Conservation (phyloP, 2,113 vertebrate species). For the Otus sunia region DNA sequence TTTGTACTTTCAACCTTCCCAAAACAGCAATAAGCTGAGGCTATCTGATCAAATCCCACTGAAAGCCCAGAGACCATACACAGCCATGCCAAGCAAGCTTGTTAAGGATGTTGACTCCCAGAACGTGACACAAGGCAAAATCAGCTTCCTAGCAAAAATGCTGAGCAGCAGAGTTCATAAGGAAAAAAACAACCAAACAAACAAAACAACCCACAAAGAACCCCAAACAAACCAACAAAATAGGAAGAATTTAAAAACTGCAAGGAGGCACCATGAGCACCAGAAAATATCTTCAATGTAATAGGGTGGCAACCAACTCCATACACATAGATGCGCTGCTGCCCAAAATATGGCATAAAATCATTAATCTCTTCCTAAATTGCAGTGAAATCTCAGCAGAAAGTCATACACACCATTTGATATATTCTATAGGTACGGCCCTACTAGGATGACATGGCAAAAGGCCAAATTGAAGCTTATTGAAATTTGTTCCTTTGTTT, state of each 20-base stretch:
- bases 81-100: neutral
- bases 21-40: neutral
- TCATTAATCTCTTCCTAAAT: neutral
- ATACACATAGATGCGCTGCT: fast-evolving
- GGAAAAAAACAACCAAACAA: neutral
- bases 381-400: neutral
- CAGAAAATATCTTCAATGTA: neutral
- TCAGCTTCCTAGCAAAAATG: neutral
- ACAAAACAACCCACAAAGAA: neutral
- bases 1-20: neutral
- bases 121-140: neutral
- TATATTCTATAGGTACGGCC: no score
- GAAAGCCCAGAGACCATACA: neutral
- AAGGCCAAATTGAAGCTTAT: neutral
- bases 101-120: neutral
- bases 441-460: neutral
- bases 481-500: neutral
- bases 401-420: neutral
- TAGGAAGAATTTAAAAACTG: neutral
- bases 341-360: fast-evolving
- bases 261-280: neutral
- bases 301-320: neutral
- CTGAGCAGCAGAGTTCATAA: neutral
- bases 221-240: neutral
- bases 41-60: neutral